These are phyloP conservation scores for Monopis laevigella DNA, from an alignment of 2,888 invertebrate genomes.

Conservation along the genomic window DNA sequence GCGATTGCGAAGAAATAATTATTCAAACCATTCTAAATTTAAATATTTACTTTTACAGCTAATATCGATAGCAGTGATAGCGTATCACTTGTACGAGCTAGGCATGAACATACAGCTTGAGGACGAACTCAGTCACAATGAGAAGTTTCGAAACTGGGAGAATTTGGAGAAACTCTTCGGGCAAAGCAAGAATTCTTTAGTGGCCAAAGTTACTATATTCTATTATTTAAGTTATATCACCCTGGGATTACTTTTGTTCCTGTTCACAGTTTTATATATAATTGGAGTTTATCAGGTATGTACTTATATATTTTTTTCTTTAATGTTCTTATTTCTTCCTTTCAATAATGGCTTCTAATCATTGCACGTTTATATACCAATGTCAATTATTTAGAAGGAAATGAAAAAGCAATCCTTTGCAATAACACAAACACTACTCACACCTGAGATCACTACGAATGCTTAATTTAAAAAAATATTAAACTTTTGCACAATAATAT, in stretches of 20 bases:
- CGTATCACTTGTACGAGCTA: slow-evolving; percentile 42
- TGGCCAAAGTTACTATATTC: slow-evolving; percentile 34
- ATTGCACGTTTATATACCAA: no score
- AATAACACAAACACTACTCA: no score
- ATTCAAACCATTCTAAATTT: slow-evolving; percentile 54
- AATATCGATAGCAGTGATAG: slow-evolving; percentile 43
- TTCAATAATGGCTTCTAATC: no score
- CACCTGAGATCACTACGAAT: no score
- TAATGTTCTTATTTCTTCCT: no score
- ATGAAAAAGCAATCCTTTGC: no score
- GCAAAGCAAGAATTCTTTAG: slow-evolving; percentile 34
- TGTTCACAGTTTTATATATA: slow-evolving; percentile 41
- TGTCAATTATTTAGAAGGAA: no score
- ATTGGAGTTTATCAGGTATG: slow-evolving; percentile 51
- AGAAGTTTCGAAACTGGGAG: slow-evolving; percentile 43
- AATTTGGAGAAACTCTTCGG: slow-evolving; percentile 49
- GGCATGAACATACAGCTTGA: slow-evolving; percentile 39
- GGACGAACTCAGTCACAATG: slow-evolving; percentile 29
- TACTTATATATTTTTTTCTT: background rate
- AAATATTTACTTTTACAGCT: slow-evolving; percentile 43
- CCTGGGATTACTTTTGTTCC: slow-evolving; percentile 38
- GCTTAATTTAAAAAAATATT: no score
- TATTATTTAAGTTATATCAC: slow-evolving; percentile 43
- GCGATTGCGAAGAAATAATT: no score
- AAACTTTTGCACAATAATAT: no score